These are phyloP conservation scores for Halocaridina rubra DNA, from an alignment of 2,888 invertebrate genomes.

Conservation along the genomic window DNA sequence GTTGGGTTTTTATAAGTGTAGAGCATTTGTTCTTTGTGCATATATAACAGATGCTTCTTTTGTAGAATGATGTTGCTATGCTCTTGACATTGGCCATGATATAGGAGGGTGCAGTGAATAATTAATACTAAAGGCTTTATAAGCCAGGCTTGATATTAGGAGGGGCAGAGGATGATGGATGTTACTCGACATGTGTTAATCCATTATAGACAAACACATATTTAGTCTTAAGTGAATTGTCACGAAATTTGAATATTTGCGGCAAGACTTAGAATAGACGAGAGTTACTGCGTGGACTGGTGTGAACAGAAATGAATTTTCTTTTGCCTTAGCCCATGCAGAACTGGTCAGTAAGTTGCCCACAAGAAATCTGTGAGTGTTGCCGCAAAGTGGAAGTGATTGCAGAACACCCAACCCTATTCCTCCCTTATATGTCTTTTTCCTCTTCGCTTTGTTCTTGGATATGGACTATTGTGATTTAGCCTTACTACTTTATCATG, in stretches of 20 bases:
- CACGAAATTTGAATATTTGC: slow-evolving; percentile 39
- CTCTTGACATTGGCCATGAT: slow-evolving; percentile 35
- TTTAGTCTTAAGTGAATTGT: slow-evolving; percentile 44
- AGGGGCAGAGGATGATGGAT: slow-evolving; percentile 31
- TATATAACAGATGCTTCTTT: no score
- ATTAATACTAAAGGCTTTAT: slow-evolving; percentile 25
- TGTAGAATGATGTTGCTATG: slow-evolving; percentile 43
- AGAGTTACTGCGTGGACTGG: neutral
- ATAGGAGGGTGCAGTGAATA: slow-evolving; percentile 16
- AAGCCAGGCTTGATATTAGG: slow-evolving; percentile 31
- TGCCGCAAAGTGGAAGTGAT: slow-evolving; percentile 43
- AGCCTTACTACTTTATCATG: no score
- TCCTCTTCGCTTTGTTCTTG: slow-evolving; percentile 36
- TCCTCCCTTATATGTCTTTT: slow-evolving; percentile 24
- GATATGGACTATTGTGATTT: slow-evolving; percentile 26
- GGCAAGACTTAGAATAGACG: slow-evolving; percentile 17
- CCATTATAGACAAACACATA: slow-evolving; percentile 33
- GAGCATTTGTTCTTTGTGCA: no score
- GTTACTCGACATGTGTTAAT: slow-evolving; percentile 37
- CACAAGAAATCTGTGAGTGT: neutral
- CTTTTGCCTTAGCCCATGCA: neutral
- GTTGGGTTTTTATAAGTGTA: no score
- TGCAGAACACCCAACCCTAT: slow-evolving; percentile 36
- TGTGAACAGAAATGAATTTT: neutral
- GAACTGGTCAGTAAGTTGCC: slow-evolving; percentile 1